phyloP scores from a whole-genome alignment of 1,140 invertebrate genomes.

The Drosophila sproati region DNA sequence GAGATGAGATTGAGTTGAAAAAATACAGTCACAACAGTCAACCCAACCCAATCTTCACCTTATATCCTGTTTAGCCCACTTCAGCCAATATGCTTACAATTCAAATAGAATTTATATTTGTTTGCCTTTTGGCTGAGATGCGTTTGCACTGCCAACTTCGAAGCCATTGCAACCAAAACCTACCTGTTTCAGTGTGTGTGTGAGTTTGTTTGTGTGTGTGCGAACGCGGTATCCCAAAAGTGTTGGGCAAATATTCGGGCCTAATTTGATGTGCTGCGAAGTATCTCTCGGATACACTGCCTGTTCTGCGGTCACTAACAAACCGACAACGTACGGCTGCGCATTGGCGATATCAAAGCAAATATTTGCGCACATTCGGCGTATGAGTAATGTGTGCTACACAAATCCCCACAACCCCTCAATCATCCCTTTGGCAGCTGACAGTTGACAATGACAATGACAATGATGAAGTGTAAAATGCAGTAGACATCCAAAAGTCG shows the following conservation, averaged over 20 bases:
- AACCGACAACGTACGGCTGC: conserved; percentile 22
- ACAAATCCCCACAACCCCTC: not conserved
- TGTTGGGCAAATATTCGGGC: conserved; percentile 51
- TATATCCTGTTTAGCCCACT: not conserved
- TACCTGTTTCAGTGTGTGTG: conserved; percentile 13
- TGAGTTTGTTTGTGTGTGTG: conserved; percentile 7
- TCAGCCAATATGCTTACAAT: conserved; percentile 40
- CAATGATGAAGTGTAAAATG: conserved; percentile 17
- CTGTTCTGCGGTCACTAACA: conserved; percentile 33
- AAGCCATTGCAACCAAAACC: conserved; percentile 41
- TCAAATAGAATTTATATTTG: conserved; percentile 56
- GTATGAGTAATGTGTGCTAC: conserved; percentile 38
- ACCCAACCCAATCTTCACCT: not conserved
- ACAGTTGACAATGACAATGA: conserved; percentile 35
- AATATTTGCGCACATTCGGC: conserved; percentile 41
- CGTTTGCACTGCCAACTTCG: conserved; percentile 31
- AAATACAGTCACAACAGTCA: not conserved
- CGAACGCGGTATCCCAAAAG: conserved; percentile 37
- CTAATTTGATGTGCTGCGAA: conserved; percentile 53
- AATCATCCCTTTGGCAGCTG: not conserved
- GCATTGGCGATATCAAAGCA: conserved; percentile 38
- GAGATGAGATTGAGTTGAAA: too few species aligned
- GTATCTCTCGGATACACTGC: conserved; percentile 33
- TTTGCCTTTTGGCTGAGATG: conserved; percentile 52
- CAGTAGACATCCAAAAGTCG: not conserved